Conservation (phyloP, 1,140 invertebrate species). For the Pinna nobilis region DNA sequence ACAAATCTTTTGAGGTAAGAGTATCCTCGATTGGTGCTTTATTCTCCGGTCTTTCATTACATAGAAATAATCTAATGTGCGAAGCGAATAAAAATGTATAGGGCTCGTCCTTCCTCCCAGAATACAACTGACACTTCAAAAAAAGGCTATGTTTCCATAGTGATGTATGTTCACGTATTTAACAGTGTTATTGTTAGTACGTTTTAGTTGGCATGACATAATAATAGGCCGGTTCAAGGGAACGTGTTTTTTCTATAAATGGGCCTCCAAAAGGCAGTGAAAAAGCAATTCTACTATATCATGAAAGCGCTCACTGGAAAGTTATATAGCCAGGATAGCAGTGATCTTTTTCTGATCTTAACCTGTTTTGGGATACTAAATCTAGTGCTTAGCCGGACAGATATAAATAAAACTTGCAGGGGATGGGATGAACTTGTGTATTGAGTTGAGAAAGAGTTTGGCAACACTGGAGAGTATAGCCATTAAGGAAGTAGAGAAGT, state of each 20-base stretch:
- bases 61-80: conserved; percentile 25
- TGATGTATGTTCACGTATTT: conserved; percentile 4
- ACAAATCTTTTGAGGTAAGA: too few species aligned
- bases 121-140: neutral
- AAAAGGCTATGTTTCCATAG: neutral
- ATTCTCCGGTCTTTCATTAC: too few species aligned
- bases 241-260: neutral
- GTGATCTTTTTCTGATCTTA: neutral
- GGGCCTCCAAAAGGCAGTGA: neutral
- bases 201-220: neutral
- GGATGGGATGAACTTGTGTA: too few species aligned
- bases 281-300: neutral
- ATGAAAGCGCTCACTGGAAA: neutral
- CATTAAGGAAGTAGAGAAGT: too few species aligned
- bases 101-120: neutral
- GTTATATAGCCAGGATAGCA: neutral
- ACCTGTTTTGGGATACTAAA: too few species aligned
- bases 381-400: too few species aligned
- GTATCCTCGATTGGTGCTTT: too few species aligned
- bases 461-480: too few species aligned
- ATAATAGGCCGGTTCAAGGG: neutral
- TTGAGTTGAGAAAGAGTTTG: too few species aligned
- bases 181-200: neutral
- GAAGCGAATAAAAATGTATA: neutral
- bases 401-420: too few species aligned